These are phyloP conservation scores for Pipa parva DNA, from an alignment of 2,113 vertebrate genomes.

Conservation along the genomic window DNA sequence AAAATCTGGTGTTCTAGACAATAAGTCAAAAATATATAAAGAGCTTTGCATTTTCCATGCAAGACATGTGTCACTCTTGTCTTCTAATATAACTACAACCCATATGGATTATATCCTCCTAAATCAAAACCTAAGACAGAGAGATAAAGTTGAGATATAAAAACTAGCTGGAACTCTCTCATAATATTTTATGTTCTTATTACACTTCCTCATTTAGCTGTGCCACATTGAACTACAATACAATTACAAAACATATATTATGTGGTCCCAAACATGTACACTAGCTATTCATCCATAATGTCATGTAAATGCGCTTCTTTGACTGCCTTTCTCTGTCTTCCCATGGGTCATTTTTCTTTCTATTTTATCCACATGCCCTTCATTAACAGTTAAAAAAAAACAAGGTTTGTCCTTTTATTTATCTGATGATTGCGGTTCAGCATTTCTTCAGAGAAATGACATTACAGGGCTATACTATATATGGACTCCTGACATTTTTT, in stretches of 20 bases:
- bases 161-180: slow-evolving; percentile 40
- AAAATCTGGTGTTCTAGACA: too few relatives aligned
- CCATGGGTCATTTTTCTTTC: slow-evolving; percentile 27
- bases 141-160: slow-evolving; percentile 38
- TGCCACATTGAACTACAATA: slow-evolving; percentile 38
- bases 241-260: slow-evolving; percentile 44
- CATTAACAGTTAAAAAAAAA: slow-evolving; percentile 5
- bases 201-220: slow-evolving; percentile 43
- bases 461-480: too few relatives aligned
- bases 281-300: slow-evolving; percentile 27
- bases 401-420: background rate
- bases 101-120: slow-evolving; percentile 34
- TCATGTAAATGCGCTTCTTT: slow-evolving; percentile 27
- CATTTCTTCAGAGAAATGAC: too few relatives aligned
- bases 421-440: too few relatives aligned
- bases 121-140: slow-evolving; percentile 40
- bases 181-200: slow-evolving; percentile 44
- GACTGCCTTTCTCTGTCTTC: slow-evolving; percentile 27
- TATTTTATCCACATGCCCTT: slow-evolving; percentile 21
- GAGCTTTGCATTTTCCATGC: slow-evolving; percentile 18
- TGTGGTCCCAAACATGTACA: slow-evolving; percentile 35
- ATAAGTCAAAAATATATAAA: too few relatives aligned
- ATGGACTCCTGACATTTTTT: slow-evolving; percentile 51
- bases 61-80: slow-evolving; percentile 25
- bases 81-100: slow-evolving; percentile 28